Evolutionary conservation across 2,113 vertebrate genomes (phyloP), one percentile per base, ranked within the genome.

Genomic region (Notothenia rossii): DNA sequence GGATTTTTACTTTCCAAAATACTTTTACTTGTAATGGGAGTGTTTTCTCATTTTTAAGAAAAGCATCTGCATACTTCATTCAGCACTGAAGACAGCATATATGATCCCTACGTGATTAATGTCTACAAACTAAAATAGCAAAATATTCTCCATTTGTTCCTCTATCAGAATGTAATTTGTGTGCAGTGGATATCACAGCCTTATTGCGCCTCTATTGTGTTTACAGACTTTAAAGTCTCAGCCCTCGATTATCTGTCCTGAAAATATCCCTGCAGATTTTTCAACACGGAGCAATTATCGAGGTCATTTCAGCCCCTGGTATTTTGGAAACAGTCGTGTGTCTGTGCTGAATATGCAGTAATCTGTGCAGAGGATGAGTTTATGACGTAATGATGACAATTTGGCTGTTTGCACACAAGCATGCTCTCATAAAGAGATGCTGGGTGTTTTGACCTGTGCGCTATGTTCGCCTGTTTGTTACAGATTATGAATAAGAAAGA

Each of bases 371-470:
- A 51, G 10, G 25, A 61, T 10, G 11, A 61, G 25, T 48, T 17
- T 9, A 46, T 43, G 12, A 62, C 18, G 29, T 51, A 22, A 72
- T 6, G 55, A 7, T 48, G 11, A 11, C 17, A 45, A 25, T 73
- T 43, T 7, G 11, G 5, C 58, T 73, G 71, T 62, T 51, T 73
- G 59, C 71, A 73, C 59, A 73, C 48, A 62, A 61, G 62, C 58
- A 43, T 4, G 46, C 55, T 29, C 45, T 59, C 43, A 33, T n/a
- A 33, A 36, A 33, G 10, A 9, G 64, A 67, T 7, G 48, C 14
- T 18, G 53, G 43, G 25, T 3, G 2, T 67, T 2, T 33, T 36
- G 2, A 12, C 10, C 18, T n/a, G 2, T 11, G 33, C 5, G 59
- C 36, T 61, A 12, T 12, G 17, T 43, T n/a, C 48, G n/a, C 48